phyloP scores from a whole-genome alignment of 2,888 invertebrate genomes.

The Chrysolina oricalcia region DNA sequence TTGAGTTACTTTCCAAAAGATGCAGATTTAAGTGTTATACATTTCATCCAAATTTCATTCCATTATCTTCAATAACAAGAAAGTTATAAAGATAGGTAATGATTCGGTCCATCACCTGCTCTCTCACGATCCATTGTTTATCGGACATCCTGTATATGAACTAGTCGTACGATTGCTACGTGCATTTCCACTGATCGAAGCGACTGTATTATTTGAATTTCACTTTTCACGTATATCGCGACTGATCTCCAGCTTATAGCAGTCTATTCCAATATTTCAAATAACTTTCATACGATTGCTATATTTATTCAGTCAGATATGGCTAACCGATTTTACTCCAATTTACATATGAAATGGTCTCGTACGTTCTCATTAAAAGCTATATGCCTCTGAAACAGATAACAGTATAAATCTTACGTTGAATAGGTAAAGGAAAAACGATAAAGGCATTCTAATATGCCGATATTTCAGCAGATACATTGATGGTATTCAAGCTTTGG shows the following conservation, averaged over 20 bases:
- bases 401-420: constrained; percentile 39
- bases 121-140: no score
- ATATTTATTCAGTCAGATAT: constrained; percentile 19
- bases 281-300: constrained; percentile 22
- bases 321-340: constrained; percentile 33
- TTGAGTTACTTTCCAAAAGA: no score
- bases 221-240: constrained; percentile 15
- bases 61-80: no score
- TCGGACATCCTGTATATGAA: no score
- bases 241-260: constrained; percentile 5
- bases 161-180: no score
- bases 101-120: no score
- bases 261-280: constrained; percentile 11
- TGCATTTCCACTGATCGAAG: neutral
- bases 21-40: no score
- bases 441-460: constrained; percentile 50
- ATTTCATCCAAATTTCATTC: no score
- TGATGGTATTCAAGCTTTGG: constrained; percentile 30
- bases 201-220: neutral
- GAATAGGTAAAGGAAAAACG: constrained; percentile 43
- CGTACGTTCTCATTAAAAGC: constrained; percentile 39
- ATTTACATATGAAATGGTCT: constrained; percentile 40
- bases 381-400: constrained; percentile 38
- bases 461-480: constrained; percentile 45
- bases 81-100: no score